Conservation (phyloP, 1,140 invertebrate species). For the Drosophila seguyi region DNA sequence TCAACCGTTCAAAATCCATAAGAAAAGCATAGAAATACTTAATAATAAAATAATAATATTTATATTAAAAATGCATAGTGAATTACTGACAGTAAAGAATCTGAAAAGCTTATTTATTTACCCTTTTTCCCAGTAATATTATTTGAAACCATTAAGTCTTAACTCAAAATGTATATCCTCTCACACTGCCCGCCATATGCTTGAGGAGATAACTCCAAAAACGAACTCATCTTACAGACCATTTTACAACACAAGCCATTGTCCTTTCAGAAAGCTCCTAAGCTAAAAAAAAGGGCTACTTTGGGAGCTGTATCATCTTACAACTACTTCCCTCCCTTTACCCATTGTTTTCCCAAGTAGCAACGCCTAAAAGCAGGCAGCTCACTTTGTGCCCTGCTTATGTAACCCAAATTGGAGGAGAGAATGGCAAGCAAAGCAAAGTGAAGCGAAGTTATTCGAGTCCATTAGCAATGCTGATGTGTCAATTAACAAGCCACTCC, state of each 20-base stretch:
- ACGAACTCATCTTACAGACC: not conserved
- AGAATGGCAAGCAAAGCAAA: not conserved
- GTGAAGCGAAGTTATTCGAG: conserved; percentile 45
- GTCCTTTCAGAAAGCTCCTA: conserved; percentile 4
- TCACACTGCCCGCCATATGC: not conserved
- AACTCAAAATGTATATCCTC: not conserved
- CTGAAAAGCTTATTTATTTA: too few species aligned
- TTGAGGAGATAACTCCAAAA: not conserved
- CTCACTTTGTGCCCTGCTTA: conserved; percentile 22
- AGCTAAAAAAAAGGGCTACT: not conserved
- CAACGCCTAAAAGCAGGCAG: conserved; percentile 30
- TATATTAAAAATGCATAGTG: too few species aligned
- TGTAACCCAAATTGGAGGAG: conserved; percentile 40
- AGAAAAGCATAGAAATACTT: too few species aligned
- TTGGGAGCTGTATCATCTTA: conserved; percentile 23
- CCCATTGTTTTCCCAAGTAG: conserved; percentile 38
- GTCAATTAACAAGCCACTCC: conserved; percentile 59
- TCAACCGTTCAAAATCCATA: too few species aligned
- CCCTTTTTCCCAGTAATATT: too few species aligned
- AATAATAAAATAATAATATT: too few species aligned
- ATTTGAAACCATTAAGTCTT: too few species aligned
- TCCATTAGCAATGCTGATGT: conserved; percentile 64
- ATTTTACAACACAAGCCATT: conserved; percentile 4
- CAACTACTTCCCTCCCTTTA: not conserved
- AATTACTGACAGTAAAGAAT: too few species aligned